phyloP scores from a whole-genome alignment of 2,888 invertebrate genomes.

The Lamproptera curius region DNA sequence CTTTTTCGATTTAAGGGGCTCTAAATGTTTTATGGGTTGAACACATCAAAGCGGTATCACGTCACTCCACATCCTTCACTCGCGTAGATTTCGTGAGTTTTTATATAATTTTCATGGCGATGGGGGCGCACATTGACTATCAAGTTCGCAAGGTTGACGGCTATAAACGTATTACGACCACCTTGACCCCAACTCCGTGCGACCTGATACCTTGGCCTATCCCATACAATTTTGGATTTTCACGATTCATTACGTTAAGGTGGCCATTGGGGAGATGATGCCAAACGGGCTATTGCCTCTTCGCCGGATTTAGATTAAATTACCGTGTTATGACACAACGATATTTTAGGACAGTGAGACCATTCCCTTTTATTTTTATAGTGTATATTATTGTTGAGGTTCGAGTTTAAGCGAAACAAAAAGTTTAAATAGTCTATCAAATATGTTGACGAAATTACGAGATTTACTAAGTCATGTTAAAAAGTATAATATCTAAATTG shows the following conservation, averaged over 20 bases:
- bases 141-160: slow-evolving; percentile 51
- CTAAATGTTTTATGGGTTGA: no score
- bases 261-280: slow-evolving; percentile 34
- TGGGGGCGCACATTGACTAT: slow-evolving; percentile 46
- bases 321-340: slow-evolving; percentile 35
- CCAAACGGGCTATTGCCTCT: slow-evolving; percentile 46
- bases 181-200: slow-evolving; percentile 53
- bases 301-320: slow-evolving; percentile 33
- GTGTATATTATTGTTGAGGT: neutral
- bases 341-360: slow-evolving; percentile 31
- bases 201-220: slow-evolving; percentile 47
- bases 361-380: slow-evolving; percentile 31
- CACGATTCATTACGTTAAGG: slow-evolving; percentile 39
- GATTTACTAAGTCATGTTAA: no score
- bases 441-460: no score
- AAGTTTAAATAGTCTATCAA: slow-evolving; percentile 23
- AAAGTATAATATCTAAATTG: no score
- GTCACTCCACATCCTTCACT: slow-evolving; percentile 31
- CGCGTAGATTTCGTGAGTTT: slow-evolving; percentile 33
- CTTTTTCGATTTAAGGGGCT: slow-evolving; percentile 6
- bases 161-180: slow-evolving; percentile 52
- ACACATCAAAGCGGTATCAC: slow-evolving; percentile 7
- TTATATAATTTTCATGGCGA: slow-evolving; percentile 46
- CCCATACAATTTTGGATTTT: slow-evolving; percentile 46
- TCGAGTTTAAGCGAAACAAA: slow-evolving; percentile 7